A percentile compares a stretch with the other conserved stretches of the same genome.
Evolutionary conservation across 30 jellyfish, hydroid and myxozoan genomes (phyloP).

Genomic region (Pelagia noctiluca): DNA sequence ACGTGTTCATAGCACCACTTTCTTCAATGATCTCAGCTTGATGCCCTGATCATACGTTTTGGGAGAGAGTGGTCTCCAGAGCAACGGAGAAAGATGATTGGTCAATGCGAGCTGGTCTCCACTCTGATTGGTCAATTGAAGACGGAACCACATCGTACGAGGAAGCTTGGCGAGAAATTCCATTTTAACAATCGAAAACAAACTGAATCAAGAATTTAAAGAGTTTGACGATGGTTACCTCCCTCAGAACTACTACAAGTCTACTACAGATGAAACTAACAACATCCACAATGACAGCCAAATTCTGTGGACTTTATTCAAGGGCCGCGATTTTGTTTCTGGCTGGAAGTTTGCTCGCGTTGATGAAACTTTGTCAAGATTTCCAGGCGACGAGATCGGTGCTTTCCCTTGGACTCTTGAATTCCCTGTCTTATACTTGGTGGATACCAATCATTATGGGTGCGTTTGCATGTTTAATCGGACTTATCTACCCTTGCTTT

Average conservation of each 20-base stretch:
- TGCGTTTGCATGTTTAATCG: slow-evolving; percentile 68
- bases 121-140: neutral
- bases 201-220: no score
- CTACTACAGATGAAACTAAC: no score
- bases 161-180: neutral
- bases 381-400: neutral
- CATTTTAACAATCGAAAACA: no score
- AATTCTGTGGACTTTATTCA: slow-evolving; percentile 57
- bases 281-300: slow-evolving; percentile 47
- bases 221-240: no score
- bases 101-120: no score
- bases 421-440: slow-evolving; percentile 58
- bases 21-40: no score
- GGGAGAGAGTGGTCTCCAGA: no score
- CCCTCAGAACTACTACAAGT: no score
- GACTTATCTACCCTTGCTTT: slow-evolving; percentile 75
- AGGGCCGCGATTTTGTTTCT: slow-evolving; percentile 69
- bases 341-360: slow-evolving; percentile 66
- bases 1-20: no score
- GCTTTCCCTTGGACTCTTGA: slow-evolving; percentile 27
- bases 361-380: slow-evolving; percentile 50
- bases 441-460: slow-evolving; percentile 79
- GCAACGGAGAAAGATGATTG: no score
- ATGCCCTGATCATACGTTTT: no score
- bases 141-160: slow-evolving; percentile 16